Evolutionary conservation across 2,797 vertebrate genomes (phyloP).

Genomic region (Danionella dracula): DNA sequence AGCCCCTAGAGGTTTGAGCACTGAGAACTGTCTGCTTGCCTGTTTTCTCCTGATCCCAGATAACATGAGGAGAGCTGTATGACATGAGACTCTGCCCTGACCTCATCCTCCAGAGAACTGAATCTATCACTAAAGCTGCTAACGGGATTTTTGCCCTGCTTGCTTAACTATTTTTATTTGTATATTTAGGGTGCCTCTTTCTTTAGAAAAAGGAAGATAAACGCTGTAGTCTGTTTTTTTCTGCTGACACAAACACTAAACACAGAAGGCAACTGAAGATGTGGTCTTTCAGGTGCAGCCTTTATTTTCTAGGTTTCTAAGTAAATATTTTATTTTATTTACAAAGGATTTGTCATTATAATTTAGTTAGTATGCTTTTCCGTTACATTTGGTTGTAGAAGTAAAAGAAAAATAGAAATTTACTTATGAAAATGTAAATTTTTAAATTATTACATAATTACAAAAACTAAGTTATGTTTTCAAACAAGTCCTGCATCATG

Average conservation of each 20-base stretch:
- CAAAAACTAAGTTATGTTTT: no score
- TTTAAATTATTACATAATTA: no score
- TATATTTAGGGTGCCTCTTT: neutral
- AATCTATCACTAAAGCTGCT: slow-evolving; percentile 18
- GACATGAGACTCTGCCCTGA: neutral
- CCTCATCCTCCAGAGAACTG: slow-evolving; percentile 25
- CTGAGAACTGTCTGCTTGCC: no score
- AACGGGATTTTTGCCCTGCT: slow-evolving; percentile 18
- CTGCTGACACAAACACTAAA: slow-evolving; percentile 1
- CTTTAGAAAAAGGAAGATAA: neutral
- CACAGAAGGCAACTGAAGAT: neutral
- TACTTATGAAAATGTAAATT: no score
- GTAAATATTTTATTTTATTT: no score
- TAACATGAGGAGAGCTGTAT: slow-evolving; percentile 3
- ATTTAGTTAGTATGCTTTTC: no score
- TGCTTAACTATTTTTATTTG: slow-evolving; percentile 23
- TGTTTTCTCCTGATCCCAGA: neutral
- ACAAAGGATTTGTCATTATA: no score
- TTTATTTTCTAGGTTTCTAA: no score
- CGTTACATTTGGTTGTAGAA: no score
- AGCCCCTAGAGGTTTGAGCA: slow-evolving; percentile 7
- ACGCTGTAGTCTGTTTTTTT: neutral
- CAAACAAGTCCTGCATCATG: no score
- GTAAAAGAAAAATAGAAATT: no score
- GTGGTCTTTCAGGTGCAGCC: neutral